Base-by-base conservation (phyloP, 2,888 invertebrate genomes). In the Rhamnusium bicolor region DNA sequence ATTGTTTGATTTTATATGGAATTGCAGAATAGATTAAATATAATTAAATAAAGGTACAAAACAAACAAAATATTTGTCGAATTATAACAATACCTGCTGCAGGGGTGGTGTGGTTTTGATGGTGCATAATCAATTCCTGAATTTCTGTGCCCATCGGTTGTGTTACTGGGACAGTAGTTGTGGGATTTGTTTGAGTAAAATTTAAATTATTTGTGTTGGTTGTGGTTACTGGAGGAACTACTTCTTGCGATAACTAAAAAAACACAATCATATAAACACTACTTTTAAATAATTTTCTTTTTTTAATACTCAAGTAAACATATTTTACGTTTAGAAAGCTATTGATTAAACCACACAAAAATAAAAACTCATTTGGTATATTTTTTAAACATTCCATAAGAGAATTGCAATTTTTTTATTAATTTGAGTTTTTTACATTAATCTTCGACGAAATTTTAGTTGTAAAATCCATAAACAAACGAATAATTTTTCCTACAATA, bases 71-170 rank as follows among this genome's bases (percentile, higher is more conserved):
- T 10, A 32, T 12, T 40, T 40, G 40, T n/a, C n/a, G 7, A 51
- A 19, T 49, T 10, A 14, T 8, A 46, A 2, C 2, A 14, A n/a
- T 70, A 80, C 83, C 83, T 66, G 84, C 72, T 29, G 86, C 80
- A 65, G 87, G 79, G 14, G 84, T 81, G 2, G 86, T 81, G 77
- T 87, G 87, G 76, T 84, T 87, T 69, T 88, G 88, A 82, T 88
- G 88, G 75, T 88, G 88, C 87, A 88, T 88, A 66, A 88, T 87
- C 54, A 88, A 79, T 60, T 88, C 88, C 74, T 88, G 88, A 60
- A 88, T 86, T 73, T 88, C 88, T 61, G 84, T 85, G 32, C 86
- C 87, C 46, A 87, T 84, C 3, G 87, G 84, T 79, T 87, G 88
- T 3, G 83, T 80, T 2, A 83, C 82, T 46, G 81, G 80, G 2